Evolutionary conservation across 2,113 vertebrate species (phyloP).

Genomic region (Murina feae): DNA sequence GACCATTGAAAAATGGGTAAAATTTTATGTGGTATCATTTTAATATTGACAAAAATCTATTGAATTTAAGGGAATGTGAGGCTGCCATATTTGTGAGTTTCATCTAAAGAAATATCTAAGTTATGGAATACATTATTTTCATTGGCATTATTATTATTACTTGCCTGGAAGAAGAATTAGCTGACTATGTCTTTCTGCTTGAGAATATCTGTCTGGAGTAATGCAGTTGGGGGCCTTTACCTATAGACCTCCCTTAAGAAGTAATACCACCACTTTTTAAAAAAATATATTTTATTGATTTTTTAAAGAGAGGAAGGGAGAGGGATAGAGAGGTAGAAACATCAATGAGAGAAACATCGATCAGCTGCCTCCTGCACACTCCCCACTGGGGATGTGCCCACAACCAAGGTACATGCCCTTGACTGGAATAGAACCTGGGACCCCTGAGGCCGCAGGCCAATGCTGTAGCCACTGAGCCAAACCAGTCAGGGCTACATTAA

Average conservation of each 20-base stretch:
- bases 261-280: background rate
- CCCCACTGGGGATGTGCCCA: too few relatives aligned
- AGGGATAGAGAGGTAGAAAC: too few relatives aligned
- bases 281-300: too few relatives aligned
- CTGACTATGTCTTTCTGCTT: background rate
- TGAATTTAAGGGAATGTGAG: conserved; percentile 12
- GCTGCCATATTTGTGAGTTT: conserved; percentile 49
- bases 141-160: background rate
- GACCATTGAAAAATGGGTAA: background rate
- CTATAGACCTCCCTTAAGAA: background rate
- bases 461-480: too few relatives aligned
- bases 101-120: conserved; percentile 63
- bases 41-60: conserved; percentile 59
- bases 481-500: too few relatives aligned
- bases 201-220: background rate
- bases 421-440: too few relatives aligned
- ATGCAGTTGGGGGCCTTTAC: background rate
- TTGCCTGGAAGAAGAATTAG: background rate
- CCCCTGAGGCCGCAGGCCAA: too few relatives aligned
- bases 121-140: conserved; percentile 57
- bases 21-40: conserved; percentile 53
- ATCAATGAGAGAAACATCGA: too few relatives aligned
- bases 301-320: too few relatives aligned
- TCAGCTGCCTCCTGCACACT: too few relatives aligned
- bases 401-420: too few relatives aligned